These are phyloP conservation scores for Schizaphis graminum DNA, from an alignment of 2,888 invertebrate genomes.

Conservation along the genomic window DNA sequence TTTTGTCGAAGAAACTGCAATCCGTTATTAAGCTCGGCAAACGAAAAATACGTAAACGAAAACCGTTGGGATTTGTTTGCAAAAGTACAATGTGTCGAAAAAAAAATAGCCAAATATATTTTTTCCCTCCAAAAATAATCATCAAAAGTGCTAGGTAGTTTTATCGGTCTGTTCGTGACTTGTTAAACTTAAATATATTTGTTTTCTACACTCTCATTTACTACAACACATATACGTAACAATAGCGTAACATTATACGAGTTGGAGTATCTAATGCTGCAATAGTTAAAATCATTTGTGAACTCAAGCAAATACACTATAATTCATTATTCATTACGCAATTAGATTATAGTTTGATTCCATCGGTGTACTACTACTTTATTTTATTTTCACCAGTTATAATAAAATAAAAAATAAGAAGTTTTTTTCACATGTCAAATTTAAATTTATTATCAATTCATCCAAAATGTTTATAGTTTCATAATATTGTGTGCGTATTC, in stretches of 20 bases:
- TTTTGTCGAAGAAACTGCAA: background rate
- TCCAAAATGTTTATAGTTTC: background rate
- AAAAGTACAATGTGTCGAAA: background rate
- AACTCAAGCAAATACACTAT: background rate
- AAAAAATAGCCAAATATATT: background rate
- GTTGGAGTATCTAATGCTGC: background rate
- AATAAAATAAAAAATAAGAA: background rate
- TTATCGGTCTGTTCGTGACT: background rate
- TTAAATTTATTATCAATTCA: background rate
- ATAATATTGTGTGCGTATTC: background rate
- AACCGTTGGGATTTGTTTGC: background rate
- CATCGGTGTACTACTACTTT: background rate
- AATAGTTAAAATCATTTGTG: background rate
- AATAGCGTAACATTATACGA: background rate
- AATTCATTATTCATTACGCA: background rate
- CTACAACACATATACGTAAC: background rate
- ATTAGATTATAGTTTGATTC: background rate
- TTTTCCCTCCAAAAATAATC: background rate
- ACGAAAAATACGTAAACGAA: background rate
- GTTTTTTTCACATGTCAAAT: background rate
- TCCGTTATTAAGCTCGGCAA: background rate
- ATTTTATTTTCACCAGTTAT: background rate
- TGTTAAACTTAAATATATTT: background rate
- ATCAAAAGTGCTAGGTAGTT: background rate
- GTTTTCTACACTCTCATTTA: background rate